Evolutionary conservation across 2,888 invertebrate genomes (phyloP).

Genomic region (Noctua janthe): DNA sequence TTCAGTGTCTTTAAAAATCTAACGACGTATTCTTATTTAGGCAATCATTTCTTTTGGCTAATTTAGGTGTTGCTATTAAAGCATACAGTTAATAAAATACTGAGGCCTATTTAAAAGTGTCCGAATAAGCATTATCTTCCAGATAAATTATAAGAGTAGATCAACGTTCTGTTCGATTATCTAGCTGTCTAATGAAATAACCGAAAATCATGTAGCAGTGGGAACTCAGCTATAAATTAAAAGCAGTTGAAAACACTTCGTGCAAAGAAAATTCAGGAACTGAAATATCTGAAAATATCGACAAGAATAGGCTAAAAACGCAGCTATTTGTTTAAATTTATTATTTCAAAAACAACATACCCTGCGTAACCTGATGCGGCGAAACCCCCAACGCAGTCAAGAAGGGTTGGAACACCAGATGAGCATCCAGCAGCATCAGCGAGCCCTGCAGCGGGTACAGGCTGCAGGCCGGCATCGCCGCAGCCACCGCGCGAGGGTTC

Average conservation of each 20-base stretch:
- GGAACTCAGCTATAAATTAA: not conserved
- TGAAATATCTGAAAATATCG: not conserved
- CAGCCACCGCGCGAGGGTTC: conserved; percentile 82
- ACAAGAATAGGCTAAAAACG: not conserved
- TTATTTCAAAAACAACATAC: conserved; percentile 62
- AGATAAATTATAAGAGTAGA: too few relatives aligned
- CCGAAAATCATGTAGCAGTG: not conserved
- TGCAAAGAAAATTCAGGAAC: not conserved
- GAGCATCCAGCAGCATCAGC: conserved; percentile 96
- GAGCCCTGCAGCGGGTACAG: conserved; percentile 95
- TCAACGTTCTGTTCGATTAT: not conserved
- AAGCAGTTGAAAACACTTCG: not conserved
- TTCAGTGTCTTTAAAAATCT: too few relatives aligned
- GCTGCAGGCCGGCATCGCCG: conserved; percentile 91
- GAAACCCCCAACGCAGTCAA: conserved; percentile 97
- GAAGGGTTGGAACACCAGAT: conserved; percentile 97
- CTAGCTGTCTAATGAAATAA: not conserved
- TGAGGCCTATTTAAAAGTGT: too few relatives aligned
- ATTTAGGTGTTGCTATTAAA: too few relatives aligned
- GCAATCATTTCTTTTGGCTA: too few relatives aligned
- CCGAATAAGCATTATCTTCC: too few relatives aligned
- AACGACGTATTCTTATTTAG: too few relatives aligned
- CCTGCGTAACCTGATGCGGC: conserved; percentile 94
- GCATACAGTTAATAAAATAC: too few relatives aligned
- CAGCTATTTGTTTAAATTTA: too few relatives aligned